phyloP scores from a whole-genome alignment of 1,140 invertebrate genomes.

The Argopecten irradians region DNA sequence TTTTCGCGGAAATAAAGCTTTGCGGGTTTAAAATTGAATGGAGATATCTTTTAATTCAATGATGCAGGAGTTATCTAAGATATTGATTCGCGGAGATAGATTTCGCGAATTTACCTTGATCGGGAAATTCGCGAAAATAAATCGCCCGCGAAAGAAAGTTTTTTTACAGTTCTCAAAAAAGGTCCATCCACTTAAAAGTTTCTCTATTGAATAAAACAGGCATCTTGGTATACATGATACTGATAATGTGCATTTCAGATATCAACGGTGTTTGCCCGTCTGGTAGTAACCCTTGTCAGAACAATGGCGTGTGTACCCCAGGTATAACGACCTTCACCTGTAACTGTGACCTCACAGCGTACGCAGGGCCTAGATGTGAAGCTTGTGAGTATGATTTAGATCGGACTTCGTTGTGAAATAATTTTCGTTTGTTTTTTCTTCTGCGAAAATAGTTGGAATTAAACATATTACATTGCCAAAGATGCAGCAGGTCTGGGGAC shows the following conservation, averaged over 20 bases:
- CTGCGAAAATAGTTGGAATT: too few species aligned
- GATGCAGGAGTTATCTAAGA: too few species aligned
- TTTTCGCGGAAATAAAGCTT: too few species aligned
- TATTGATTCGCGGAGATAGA: too few species aligned
- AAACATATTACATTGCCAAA: too few species aligned
- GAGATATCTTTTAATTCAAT: too few species aligned
- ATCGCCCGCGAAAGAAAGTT: too few species aligned
- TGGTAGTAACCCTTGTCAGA: constrained; percentile 46
- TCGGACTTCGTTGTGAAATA: background rate
- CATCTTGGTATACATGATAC: background rate
- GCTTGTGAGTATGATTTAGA: constrained; percentile 52
- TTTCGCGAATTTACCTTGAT: too few species aligned
- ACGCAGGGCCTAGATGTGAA: constrained; percentile 58
- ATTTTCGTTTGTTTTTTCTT: background rate
- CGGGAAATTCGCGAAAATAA: too few species aligned
- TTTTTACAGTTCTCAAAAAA: too few species aligned
- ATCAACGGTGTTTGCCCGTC: constrained; percentile 13
- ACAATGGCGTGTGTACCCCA: constrained; percentile 64
- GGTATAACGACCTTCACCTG: constrained; percentile 57
- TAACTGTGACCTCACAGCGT: constrained; percentile 70
- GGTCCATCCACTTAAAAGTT: background rate
- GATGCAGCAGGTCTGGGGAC: too few species aligned
- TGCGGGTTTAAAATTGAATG: too few species aligned
- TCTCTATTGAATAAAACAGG: background rate
- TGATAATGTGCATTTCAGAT: constrained; percentile 27